These are phyloP conservation scores for Pardosa pseudoannulata DNA, from an alignment of 2,888 invertebrate species.

Conservation along the genomic window DNA sequence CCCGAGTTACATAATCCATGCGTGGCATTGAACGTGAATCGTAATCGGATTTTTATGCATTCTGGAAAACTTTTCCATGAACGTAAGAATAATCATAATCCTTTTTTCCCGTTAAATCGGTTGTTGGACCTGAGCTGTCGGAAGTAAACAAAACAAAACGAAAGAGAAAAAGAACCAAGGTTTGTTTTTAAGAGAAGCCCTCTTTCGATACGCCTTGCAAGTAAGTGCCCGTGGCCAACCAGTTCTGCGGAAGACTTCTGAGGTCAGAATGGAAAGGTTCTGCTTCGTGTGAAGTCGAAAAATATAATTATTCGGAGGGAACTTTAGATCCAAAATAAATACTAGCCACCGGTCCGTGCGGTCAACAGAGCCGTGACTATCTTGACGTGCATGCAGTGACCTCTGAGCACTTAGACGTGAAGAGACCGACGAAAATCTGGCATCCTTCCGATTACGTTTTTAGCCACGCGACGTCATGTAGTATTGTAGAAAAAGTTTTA, in stretches of 20 bases:
- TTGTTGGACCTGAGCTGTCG: constrained; percentile 11
- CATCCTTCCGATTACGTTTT: not conserved
- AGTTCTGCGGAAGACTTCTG: constrained; percentile 61
- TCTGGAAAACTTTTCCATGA: no score
- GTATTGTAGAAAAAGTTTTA: not conserved
- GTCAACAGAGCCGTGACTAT: constrained; percentile 36
- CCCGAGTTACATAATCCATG: no score
- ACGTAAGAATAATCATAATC: not conserved
- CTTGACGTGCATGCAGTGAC: constrained; percentile 37
- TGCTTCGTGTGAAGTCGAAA: constrained; percentile 50
- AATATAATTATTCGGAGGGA: constrained; percentile 34
- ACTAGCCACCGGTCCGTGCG: constrained; percentile 48
- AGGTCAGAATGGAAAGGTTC: constrained; percentile 60
- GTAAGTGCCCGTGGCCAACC: constrained; percentile 44
- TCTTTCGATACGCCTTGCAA: constrained; percentile 27
- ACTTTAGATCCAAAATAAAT: constrained; percentile 34
- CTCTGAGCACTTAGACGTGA: constrained; percentile 27
- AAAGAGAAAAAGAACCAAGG: no score
- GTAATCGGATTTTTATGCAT: no score
- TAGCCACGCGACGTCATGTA: not conserved
- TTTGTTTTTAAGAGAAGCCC: constrained; percentile 34
- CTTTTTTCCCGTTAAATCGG: constrained; percentile 31
- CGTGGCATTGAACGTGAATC: no score
- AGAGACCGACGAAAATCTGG: constrained; percentile 20
- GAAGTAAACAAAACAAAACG: constrained; percentile 18